These are phyloP conservation scores for Hyperoodon ampullatus DNA, from an alignment of 2,113 vertebrate genomes.

Conservation along the genomic window DNA sequence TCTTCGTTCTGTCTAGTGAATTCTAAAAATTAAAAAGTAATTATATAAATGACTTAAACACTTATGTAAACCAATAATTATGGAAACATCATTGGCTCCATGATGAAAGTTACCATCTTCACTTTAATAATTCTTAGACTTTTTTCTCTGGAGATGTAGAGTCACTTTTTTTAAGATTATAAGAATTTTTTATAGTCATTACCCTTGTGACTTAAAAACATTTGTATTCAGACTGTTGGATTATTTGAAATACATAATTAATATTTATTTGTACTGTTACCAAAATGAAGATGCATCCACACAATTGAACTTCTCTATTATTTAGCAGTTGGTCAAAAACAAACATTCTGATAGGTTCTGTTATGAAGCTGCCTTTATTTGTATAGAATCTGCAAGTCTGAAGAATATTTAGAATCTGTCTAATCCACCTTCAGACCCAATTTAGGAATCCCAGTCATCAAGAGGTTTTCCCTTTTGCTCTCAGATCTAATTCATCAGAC, in stretches of 20 bases:
- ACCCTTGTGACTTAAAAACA: neutral
- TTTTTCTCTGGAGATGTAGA: neutral
- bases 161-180: neutral
- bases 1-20: neutral
- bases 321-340: neutral
- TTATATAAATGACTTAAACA: neutral
- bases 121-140: neutral
- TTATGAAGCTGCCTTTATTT: neutral
- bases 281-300: slow-evolving; percentile 25
- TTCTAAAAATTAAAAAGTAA: neutral
- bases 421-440: neutral
- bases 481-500: neutral
- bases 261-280: neutral
- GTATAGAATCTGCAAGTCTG: neutral
- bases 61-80: neutral
- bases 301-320: neutral
- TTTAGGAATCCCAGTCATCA: neutral
- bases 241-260: neutral
- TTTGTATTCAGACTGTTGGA: neutral
- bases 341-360: neutral
- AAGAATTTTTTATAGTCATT: neutral
- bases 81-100: neutral
- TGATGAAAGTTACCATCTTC: neutral
- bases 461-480: neutral
- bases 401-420: neutral